Evolutionary conservation across 2,113 vertebrate genomes (phyloP).

Genomic region (Pholis gunnellus): DNA sequence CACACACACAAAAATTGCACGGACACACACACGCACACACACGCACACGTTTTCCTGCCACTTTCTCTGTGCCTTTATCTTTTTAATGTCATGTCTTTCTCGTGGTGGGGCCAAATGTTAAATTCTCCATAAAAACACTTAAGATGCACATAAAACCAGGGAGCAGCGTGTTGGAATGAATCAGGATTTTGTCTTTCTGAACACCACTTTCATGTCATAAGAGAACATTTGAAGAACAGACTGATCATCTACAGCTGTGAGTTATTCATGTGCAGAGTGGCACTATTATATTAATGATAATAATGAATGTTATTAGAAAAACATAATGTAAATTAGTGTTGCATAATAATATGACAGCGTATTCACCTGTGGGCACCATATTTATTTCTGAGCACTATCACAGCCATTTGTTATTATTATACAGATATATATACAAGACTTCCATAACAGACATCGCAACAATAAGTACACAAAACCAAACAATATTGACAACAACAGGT

Average conservation of each 20-base stretch:
- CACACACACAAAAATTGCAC: too few relatives aligned
- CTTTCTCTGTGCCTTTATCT: background rate
- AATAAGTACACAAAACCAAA: too few relatives aligned
- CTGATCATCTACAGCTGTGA: background rate
- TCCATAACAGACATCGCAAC: too few relatives aligned
- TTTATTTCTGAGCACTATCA: too few relatives aligned
- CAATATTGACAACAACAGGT: too few relatives aligned
- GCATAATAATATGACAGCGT: too few relatives aligned
- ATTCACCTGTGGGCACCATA: too few relatives aligned
- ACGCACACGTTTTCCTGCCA: constrained; percentile 17
- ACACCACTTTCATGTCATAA: background rate
- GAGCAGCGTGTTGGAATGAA: background rate
- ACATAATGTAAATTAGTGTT: background rate
- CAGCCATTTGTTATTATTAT: too few relatives aligned
- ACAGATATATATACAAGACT: too few relatives aligned
- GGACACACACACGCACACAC: constrained; percentile 13
- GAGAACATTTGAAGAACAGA: background rate
- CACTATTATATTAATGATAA: background rate
- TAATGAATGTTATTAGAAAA: background rate
- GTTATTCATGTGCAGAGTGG: background rate
- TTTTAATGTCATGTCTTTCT: constrained; percentile 12
- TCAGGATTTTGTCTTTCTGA: background rate
- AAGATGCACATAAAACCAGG: background rate
- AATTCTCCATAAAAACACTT: constrained; percentile 38
- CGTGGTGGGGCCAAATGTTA: constrained; percentile 16